Conservation (phyloP, 2,113 vertebrate species). For the Hippocampus comes region DNA sequence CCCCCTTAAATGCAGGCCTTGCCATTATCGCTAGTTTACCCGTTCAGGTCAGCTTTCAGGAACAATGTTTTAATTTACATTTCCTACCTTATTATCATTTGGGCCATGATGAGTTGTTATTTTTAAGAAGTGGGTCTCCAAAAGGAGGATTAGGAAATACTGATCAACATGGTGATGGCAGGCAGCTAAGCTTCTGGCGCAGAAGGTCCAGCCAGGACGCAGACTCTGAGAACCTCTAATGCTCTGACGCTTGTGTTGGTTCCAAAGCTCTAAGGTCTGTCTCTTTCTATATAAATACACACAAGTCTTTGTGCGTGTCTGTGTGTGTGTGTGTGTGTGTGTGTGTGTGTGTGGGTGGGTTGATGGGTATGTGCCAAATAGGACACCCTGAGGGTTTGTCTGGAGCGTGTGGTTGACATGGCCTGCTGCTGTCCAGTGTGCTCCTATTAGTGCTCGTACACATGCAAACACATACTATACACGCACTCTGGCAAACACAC, state of each 20-base stretch:
- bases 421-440: constrained; percentile 69
- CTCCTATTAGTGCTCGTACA: constrained; percentile 58
- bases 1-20: neutral
- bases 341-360: constrained; percentile 15
- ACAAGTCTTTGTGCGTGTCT: constrained; percentile 7
- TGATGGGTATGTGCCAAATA: constrained; percentile 58
- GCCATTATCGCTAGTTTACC: neutral
- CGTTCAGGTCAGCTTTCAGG: neutral
- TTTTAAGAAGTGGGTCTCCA: neutral
- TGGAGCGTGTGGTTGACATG: constrained; percentile 67
- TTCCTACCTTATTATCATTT: neutral
- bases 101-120: constrained; percentile 4
- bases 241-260: constrained; percentile 36
- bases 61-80: no score
- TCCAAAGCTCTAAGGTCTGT: constrained; percentile 49
- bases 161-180: constrained; percentile 20
- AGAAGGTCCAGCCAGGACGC: constrained; percentile 51
- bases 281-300: constrained; percentile 5
- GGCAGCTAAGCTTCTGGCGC: constrained; percentile 42
- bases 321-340: constrained; percentile 6
- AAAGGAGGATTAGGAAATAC: constrained; percentile 6
- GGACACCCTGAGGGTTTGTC: constrained; percentile 70
- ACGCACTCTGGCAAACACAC: constrained; percentile 26
- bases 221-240: constrained; percentile 37
- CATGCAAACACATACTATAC: constrained; percentile 24